phyloP scores from a whole-genome alignment of 2,888 invertebrate species.

The Deilephila porcellus region DNA sequence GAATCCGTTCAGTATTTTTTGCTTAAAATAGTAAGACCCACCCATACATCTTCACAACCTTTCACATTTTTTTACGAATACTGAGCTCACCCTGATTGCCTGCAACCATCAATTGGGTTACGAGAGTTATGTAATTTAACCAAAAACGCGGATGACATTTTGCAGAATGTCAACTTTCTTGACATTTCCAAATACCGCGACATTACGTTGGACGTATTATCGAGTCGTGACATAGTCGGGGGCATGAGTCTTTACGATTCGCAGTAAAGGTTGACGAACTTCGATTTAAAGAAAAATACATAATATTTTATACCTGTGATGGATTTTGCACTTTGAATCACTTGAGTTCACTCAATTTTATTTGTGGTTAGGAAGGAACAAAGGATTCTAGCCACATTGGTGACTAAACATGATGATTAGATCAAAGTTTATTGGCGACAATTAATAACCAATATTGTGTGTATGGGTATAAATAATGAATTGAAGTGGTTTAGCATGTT shows the following conservation, averaged over 20 bases:
- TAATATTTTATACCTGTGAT: neutral
- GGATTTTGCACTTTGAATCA: slow-evolving; percentile 10
- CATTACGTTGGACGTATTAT: slow-evolving; percentile 39
- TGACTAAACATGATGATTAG: neutral
- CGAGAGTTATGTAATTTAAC: slow-evolving; percentile 31
- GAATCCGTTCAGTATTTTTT: too few species aligned
- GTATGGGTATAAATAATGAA: too few species aligned
- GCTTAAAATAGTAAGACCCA: too few species aligned
- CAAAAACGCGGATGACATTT: slow-evolving; percentile 47
- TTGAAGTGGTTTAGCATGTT: too few species aligned
- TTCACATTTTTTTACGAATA: too few species aligned
- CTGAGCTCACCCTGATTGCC: too few species aligned
- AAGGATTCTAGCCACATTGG: neutral
- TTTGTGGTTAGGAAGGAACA: neutral
- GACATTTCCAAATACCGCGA: slow-evolving; percentile 61
- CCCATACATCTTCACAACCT: too few species aligned
- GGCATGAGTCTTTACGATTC: slow-evolving; percentile 15
- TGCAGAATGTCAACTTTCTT: slow-evolving; percentile 61
- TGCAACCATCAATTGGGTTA: neutral
- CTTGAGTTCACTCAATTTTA: neutral
- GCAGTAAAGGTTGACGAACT: slow-evolving; percentile 29
- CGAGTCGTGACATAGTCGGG: slow-evolving; percentile 17
- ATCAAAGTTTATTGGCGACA: too few species aligned
- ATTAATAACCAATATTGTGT: too few species aligned
- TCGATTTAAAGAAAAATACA: neutral